Evolutionary conservation across 1,140 invertebrate genomes (phyloP).

Genomic region (Caenorhabditis remanei): DNA sequence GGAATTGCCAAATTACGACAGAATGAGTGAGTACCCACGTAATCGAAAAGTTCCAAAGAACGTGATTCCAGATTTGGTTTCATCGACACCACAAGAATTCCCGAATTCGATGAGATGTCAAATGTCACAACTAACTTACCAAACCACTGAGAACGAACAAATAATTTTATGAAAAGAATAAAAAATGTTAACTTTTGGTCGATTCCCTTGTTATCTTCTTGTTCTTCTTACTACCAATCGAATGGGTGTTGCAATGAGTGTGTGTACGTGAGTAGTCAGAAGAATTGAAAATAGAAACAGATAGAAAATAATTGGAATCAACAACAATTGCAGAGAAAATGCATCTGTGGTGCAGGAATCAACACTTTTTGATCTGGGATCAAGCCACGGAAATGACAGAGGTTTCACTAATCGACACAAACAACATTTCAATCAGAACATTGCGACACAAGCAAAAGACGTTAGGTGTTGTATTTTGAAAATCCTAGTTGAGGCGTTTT

Average conservation of each 20-base stretch:
- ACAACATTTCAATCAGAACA: too few relatives aligned
- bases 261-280: neutral
- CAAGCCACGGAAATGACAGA: neutral
- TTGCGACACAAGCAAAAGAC: too few relatives aligned
- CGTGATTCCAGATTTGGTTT: neutral
- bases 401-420: too few relatives aligned
- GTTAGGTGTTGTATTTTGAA: too few relatives aligned
- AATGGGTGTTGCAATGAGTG: slow-evolving; percentile 25
- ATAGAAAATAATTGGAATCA: neutral
- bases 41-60: too few relatives aligned
- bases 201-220: neutral
- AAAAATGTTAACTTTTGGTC: slow-evolving; percentile 26
- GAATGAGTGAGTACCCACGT: slow-evolving; percentile 39
- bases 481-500: too few relatives aligned
- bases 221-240: neutral
- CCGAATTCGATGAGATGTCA: neutral
- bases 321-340: slow-evolving; percentile 13
- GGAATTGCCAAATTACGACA: slow-evolving; percentile 65
- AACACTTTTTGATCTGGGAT: slow-evolving; percentile 27
- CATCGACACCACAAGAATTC: neutral
- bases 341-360: neutral
- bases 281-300: slow-evolving; percentile 28
- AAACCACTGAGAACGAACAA: neutral
- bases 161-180: slow-evolving; percentile 1
- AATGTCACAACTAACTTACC: neutral